A percentile compares a stretch with the other conserved stretches of the same genome.
phyloP scores from a whole-genome alignment of 2,888 invertebrate genomes.

The Euzetes globulus region DNA sequence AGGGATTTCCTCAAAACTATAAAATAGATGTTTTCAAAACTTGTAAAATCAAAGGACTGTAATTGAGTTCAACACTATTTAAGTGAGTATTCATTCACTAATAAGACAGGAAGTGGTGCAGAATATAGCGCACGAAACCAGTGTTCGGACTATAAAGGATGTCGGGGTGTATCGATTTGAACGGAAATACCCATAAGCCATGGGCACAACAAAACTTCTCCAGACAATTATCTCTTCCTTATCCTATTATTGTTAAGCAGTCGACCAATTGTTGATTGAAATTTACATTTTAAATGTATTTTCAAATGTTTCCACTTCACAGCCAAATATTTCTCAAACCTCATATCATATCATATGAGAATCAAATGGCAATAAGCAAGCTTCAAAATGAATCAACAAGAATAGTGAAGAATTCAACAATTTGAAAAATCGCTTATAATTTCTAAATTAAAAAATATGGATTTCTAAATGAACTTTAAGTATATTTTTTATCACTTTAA shows the following conservation, averaged over 20 bases:
- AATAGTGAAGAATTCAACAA: too few species aligned
- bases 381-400: too few species aligned
- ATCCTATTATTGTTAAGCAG: not conserved
- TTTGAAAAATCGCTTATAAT: too few species aligned
- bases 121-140: conserved; percentile 11
- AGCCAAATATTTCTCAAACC: too few species aligned
- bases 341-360: too few species aligned
- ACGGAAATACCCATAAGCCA: conserved; percentile 22
- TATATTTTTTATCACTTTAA: too few species aligned
- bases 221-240: conserved; percentile 24
- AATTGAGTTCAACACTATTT: conserved; percentile 2
- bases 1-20: not conserved
- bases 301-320: too few species aligned
- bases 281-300: conserved; percentile 17
- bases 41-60: not conserved
- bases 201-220: not conserved
- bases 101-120: conserved; percentile 19
- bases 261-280: not conserved
- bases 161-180: conserved; percentile 26
- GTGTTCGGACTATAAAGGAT: not conserved
- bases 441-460: too few species aligned
- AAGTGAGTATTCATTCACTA: conserved; percentile 6
- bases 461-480: too few species aligned
- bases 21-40: not conserved
- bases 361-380: too few species aligned